These are phyloP conservation scores for Alligator mississippiensis DNA, from an alignment of 2,113 vertebrate species.

Conservation along the genomic window DNA sequence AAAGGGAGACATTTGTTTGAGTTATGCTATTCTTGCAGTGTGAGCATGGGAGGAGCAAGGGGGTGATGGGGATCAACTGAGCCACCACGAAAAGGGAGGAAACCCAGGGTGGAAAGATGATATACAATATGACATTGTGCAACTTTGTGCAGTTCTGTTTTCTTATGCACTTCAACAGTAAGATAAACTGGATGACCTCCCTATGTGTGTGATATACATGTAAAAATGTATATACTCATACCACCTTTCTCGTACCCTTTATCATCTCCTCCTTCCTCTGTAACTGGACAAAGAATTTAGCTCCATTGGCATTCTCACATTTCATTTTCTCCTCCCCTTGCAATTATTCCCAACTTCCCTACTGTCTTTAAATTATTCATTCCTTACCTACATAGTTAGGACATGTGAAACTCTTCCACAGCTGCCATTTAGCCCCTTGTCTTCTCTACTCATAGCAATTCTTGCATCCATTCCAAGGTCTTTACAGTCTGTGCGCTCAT, in stretches of 20 bases:
- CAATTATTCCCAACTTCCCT: background rate
- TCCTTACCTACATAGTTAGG: background rate
- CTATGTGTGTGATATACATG: background rate
- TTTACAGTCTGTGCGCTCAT: background rate
- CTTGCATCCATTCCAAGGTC: background rate
- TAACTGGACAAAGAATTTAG: no score
- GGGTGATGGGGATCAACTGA: background rate
- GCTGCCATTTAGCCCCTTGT: background rate
- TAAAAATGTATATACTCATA: no score
- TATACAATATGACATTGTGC: background rate
- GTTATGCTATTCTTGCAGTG: no score
- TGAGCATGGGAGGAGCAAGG: no score
- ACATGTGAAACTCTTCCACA: background rate
- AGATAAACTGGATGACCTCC: background rate
- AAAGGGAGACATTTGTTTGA: background rate
- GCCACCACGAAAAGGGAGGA: background rate
- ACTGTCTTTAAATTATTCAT: background rate
- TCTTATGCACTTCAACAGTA: background rate
- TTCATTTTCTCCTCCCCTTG: background rate
- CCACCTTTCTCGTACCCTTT: background rate
- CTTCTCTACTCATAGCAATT: background rate
- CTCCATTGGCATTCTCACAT: background rate
- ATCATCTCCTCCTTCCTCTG: background rate
- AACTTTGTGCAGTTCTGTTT: background rate
- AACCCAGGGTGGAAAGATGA: background rate